phyloP scores from a whole-genome alignment of 2,888 invertebrate species.

The Dynastes maya region DNA sequence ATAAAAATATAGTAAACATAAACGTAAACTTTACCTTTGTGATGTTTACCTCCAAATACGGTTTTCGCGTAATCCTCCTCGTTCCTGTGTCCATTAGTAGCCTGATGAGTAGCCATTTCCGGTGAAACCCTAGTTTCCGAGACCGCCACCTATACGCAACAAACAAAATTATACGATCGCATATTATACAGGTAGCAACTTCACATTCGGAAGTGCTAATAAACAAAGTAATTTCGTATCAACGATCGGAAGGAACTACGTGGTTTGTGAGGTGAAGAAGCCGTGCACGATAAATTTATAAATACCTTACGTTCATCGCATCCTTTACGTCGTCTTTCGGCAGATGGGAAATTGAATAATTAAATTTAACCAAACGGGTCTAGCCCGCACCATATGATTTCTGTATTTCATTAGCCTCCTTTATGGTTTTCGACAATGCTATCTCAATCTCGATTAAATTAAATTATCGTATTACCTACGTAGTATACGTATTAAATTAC shows the following conservation, averaged over 20 bases:
- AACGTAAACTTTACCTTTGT: conserved; percentile 10
- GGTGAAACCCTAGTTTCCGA: conserved; percentile 55
- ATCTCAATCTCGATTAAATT: conserved; percentile 11
- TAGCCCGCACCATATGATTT: neutral
- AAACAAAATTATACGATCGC: neutral
- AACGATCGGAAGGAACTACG: conserved; percentile 19
- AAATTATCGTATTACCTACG: conserved; percentile 10
- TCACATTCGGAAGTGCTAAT: conserved; percentile 10
- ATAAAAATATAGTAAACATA: neutral
- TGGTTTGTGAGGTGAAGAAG: conserved; percentile 12
- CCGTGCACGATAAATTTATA: conserved; percentile 17
- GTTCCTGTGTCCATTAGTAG: conserved; percentile 57
- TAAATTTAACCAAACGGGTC: conserved; percentile 9
- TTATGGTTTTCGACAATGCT: conserved; percentile 6
- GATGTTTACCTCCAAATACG: conserved; percentile 57
- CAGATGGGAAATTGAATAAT: conserved; percentile 16
- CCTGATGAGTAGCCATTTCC: conserved; percentile 56
- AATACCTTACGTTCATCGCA: conserved; percentile 15
- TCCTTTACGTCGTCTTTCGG: conserved; percentile 15
- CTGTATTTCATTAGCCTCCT: conserved; percentile 20
- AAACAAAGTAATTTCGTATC: conserved; percentile 9
- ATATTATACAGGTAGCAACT: neutral
- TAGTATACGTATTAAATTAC: too few species aligned
- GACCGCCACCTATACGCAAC: conserved; percentile 53
- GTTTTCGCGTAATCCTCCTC: conserved; percentile 58